Evolutionary conservation across 2,113 vertebrate species (phyloP).

Genomic region (Geothlypis trichas): DNA sequence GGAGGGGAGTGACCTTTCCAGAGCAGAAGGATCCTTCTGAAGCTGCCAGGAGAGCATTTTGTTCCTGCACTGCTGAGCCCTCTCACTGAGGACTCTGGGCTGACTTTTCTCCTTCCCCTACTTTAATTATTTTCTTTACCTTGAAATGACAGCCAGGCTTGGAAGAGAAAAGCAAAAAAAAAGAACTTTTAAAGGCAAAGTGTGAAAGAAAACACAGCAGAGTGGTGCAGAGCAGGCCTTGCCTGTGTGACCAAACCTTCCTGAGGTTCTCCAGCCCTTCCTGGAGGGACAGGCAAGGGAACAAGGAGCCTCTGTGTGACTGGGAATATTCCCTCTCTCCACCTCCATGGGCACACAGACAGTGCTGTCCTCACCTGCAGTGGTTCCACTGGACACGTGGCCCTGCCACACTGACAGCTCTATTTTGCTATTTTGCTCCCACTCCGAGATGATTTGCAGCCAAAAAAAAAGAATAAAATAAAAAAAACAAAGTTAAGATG

Average conservation of each 20-base stretch:
- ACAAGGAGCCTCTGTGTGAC: accelerated
- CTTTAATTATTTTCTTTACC: not conserved
- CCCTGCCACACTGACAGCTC: not conserved
- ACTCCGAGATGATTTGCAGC: not conserved
- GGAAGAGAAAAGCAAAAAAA: not conserved
- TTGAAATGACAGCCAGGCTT: not conserved
- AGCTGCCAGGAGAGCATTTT: not conserved
- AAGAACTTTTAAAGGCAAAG: not conserved
- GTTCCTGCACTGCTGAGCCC: not conserved
- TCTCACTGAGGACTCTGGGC: not conserved
- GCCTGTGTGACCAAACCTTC: not conserved
- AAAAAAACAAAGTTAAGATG: not conserved
- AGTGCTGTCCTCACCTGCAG: not conserved
- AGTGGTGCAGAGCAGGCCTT: not conserved
- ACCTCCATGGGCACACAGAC: not conserved
- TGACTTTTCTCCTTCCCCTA: not conserved
- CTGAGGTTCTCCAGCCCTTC: not conserved
- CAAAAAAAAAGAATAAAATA: not conserved
- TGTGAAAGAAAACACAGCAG: not conserved
- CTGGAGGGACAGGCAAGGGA: not conserved
- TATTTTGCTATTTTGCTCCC: not conserved
- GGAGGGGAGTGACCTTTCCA: not conserved
- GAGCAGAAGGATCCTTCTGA: not conserved
- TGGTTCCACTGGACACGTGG: not conserved
- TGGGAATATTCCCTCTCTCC: not conserved